Conservation (phyloP, 2,113 vertebrate genomes). For the Tyrannus savana region DNA sequence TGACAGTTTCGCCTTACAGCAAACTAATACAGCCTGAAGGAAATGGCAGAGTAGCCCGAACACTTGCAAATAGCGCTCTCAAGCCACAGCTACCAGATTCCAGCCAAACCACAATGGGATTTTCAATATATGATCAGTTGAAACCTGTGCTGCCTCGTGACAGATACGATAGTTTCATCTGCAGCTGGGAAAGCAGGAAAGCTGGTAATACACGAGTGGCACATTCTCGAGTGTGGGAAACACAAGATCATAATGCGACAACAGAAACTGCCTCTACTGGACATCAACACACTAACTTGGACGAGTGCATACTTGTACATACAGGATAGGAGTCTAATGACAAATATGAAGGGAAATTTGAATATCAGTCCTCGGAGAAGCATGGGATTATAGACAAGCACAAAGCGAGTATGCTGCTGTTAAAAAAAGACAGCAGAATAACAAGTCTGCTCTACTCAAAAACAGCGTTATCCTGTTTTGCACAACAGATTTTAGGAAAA, state of each 20-base stretch:
- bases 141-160: neutral
- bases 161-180: accelerated
- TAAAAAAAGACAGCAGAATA: neutral
- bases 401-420: neutral
- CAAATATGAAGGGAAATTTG: neutral
- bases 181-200: neutral
- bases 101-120: neutral
- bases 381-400: neutral
- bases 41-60: neutral
- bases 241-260: neutral
- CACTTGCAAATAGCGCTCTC: neutral
- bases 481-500: neutral
- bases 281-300: neutral
- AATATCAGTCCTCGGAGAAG: neutral
- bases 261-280: neutral
- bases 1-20: neutral
- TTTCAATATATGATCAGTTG: neutral
- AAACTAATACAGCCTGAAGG: neutral
- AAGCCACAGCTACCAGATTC: neutral
- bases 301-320: neutral
- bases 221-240: neutral
- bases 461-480: neutral
- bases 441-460: neutral
- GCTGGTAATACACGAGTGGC: neutral
- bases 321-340: neutral